A percentile compares a stretch with the other conserved stretches of the same genome.
Evolutionary conservation across 2,113 vertebrate genomes (phyloP).

Genomic region (Loxodonta africana): DNA sequence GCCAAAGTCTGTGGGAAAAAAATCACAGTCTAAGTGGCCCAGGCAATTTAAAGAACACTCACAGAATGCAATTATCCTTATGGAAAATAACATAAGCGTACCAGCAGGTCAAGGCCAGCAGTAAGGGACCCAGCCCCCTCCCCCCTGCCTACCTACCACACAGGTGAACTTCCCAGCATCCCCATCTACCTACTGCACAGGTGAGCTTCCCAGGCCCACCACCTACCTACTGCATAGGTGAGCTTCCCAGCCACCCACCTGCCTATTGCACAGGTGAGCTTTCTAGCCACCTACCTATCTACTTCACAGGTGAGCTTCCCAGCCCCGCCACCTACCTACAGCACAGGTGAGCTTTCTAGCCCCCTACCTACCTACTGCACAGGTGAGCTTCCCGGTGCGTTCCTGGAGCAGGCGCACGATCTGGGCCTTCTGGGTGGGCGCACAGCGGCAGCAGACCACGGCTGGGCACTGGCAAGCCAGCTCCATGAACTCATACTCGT

Average conservation of each 20-base stretch:
- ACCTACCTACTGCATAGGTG: background rate
- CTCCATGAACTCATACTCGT: slow-evolving; percentile 99
- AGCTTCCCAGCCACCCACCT: background rate
- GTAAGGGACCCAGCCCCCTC: background rate
- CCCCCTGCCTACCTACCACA: background rate
- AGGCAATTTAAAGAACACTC: accelerated
- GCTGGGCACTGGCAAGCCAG: slow-evolving; percentile 98
- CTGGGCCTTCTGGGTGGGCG: slow-evolving; percentile 98
- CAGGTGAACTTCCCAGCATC: background rate
- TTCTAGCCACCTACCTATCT: background rate
- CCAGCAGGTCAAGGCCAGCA: background rate
- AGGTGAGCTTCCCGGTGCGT: slow-evolving; percentile 96
- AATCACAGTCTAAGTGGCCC: accelerated
- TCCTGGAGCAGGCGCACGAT: slow-evolving; percentile 97
- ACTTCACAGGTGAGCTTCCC: background rate
- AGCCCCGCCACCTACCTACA: background rate
- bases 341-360: background rate
- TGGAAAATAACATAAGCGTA: accelerated
- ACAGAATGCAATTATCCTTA: accelerated
- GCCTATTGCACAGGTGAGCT: background rate
- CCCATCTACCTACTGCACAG: background rate
- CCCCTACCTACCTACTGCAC: slow-evolving; percentile 93
- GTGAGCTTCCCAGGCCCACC: background rate
- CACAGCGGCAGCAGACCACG: slow-evolving; percentile 97
- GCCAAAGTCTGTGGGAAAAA: accelerated